Evolutionary conservation across 2,888 invertebrate species (phyloP), one percentile per base, ranked within the genome.

Genomic region (Rhogogaster chlorosoma): DNA sequence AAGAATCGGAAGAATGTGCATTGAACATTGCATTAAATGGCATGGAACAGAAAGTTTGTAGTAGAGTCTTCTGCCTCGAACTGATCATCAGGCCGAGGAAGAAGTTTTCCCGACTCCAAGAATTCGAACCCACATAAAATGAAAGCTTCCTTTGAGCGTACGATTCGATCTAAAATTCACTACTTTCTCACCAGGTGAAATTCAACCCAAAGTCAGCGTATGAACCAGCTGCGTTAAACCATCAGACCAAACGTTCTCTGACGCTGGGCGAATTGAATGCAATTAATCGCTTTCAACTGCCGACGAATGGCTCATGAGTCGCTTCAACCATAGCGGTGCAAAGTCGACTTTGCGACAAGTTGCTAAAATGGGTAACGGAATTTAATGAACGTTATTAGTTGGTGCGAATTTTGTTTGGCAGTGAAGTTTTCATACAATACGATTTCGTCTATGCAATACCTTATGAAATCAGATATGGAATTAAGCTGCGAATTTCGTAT

Each of bases 281-380:
- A 61, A 80, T 80, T 57, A 80, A 80, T 80, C 80, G 80, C 61
- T 61, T 80, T 61, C 38, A 80, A 80, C 80, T 57, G 32, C 22
- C 12, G 15, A 57, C 61, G 22, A 80, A 80, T 57, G 22, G n/a
- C 61, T 26, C 61, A 80, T 22, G 36, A 36, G 57, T 38, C 9
- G 2, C 29, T 80, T 80, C 38, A 61, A 6, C 61, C 57, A 36
- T 15, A 42, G 38, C 38, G 12, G 22, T 29, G 12, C 12, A 22
- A 57, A 29, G 12, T 49, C 36, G 36, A 32, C 57, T 32, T 29
- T 10, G 53, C 36, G 32, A 78, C 57, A 57, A 78, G 78, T 36
- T 32, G 22, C 12, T 53, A 18, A 12, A 53, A 57, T 22, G n/a
- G 36, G n/a, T n/a, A n/a, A 57, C 10, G 4, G 4, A n/a, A 12